phyloP scores from a whole-genome alignment of 1,140 invertebrate species.

The Tetramorium simillimum region DNA sequence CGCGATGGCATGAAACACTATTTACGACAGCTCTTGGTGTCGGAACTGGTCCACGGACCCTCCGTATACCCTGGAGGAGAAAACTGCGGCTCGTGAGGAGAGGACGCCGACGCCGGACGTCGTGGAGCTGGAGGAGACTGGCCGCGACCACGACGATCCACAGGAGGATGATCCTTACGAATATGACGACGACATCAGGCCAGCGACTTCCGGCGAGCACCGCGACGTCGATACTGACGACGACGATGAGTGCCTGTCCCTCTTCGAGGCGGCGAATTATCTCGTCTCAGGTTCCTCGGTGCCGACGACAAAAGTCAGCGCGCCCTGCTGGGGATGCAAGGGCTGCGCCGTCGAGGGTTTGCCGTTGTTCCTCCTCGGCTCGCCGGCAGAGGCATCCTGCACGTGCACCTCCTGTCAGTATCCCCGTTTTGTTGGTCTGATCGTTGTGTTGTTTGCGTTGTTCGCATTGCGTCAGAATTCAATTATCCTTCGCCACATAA shows the following conservation, averaged over 20 bases:
- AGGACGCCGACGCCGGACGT: conserved; percentile 55
- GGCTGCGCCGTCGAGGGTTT: conserved; percentile 67
- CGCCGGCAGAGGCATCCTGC: conserved; percentile 78
- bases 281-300: conserved; percentile 44
- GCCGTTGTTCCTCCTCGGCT: conserved; percentile 81
- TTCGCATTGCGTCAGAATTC: conserved; percentile 34
- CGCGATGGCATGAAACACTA: conserved; percentile 47
- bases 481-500: not conserved
- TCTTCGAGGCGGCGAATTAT: conserved; percentile 52
- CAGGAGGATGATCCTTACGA: conserved; percentile 86
- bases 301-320: conserved; percentile 63
- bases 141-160: conserved; percentile 60
- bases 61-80: conserved; percentile 70
- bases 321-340: conserved; percentile 77
- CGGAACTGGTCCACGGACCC: conserved; percentile 55
- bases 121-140: conserved; percentile 68
- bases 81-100: conserved; percentile 33
- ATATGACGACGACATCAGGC: conserved; percentile 85
- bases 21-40: conserved; percentile 61
- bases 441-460: conserved; percentile 24
- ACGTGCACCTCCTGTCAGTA: conserved; percentile 80
- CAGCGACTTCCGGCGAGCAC: conserved; percentile 20
- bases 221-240: conserved; percentile 11
- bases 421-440: conserved; percentile 3
- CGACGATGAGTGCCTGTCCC: conserved; percentile 30